Conservation (phyloP, 2,113 vertebrate species). For the Ceyx melanurus region DNA sequence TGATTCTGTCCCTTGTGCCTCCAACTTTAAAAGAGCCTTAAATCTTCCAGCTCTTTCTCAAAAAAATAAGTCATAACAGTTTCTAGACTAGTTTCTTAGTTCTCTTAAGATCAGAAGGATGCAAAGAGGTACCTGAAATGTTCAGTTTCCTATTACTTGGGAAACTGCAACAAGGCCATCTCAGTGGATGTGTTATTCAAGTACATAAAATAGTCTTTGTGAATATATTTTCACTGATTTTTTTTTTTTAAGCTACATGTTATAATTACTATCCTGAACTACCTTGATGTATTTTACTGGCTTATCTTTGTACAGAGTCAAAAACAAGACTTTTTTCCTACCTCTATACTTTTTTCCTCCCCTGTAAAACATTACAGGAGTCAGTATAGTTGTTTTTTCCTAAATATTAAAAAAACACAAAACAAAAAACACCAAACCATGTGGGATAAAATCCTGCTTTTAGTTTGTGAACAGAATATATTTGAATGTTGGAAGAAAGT, state of each 20-base stretch:
- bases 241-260: neutral
- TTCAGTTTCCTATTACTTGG: neutral
- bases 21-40: neutral
- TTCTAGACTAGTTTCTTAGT: neutral
- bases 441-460: neutral
- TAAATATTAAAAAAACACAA: neutral
- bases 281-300: neutral
- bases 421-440: too few species aligned
- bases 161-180: neutral
- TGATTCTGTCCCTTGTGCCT: neutral
- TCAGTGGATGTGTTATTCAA: neutral
- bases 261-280: neutral
- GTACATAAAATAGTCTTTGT: neutral
- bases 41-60: neutral
- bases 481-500: neutral
- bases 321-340: neutral
- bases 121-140: neutral
- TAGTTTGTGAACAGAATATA: neutral
- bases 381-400: neutral
- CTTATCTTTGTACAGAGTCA: neutral
- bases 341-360: accelerated
- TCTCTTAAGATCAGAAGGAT: neutral
- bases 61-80: neutral
- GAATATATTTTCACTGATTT: neutral
- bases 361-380: neutral